Conservation (phyloP, 2,797 vertebrate genomes). For the Parauchenoglanis punctatus region DNA sequence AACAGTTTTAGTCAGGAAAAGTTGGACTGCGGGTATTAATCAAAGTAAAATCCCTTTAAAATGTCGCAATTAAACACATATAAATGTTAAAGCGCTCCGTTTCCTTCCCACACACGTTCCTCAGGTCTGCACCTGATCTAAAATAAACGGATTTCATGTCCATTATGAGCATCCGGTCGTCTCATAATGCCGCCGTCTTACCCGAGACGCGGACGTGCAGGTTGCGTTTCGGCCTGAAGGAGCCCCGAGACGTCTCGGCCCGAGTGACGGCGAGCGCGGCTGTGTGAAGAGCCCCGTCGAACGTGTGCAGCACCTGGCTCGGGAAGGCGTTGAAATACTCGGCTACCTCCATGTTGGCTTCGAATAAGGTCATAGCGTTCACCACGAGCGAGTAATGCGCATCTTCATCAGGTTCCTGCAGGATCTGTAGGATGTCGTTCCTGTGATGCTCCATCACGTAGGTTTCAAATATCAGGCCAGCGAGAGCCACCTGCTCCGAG, state of each 20-base stretch:
- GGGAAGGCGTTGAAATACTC: slow-evolving; percentile 90
- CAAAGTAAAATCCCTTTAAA: neutral
- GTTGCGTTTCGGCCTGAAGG: slow-evolving; percentile 72
- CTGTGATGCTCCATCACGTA: slow-evolving; percentile 85
- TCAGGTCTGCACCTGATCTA: neutral
- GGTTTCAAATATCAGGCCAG: slow-evolving; percentile 85
- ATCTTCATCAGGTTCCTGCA: slow-evolving; percentile 73
- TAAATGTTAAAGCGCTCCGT: neutral
- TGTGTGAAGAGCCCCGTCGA: slow-evolving; percentile 82
- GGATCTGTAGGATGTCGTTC: slow-evolving; percentile 78
- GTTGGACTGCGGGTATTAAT: neutral
- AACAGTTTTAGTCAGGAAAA: neutral
- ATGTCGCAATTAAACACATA: neutral
- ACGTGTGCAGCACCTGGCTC: slow-evolving; percentile 80
- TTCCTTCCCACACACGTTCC: neutral
- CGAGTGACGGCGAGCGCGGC: slow-evolving; percentile 70
- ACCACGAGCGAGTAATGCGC: slow-evolving; percentile 83
- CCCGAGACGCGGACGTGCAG: slow-evolving; percentile 89
- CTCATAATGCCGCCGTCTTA: slow-evolving; percentile 59
- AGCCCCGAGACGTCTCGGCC: slow-evolving; percentile 40
- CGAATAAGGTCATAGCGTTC: slow-evolving; percentile 92
- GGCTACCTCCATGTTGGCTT: slow-evolving; percentile 94
- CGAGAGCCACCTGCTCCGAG: slow-evolving; percentile 78
- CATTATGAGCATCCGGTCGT: neutral
- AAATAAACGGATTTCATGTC: neutral